Base-by-base conservation (phyloP, 1,140 invertebrate species). In the Formica selysi region DNA sequence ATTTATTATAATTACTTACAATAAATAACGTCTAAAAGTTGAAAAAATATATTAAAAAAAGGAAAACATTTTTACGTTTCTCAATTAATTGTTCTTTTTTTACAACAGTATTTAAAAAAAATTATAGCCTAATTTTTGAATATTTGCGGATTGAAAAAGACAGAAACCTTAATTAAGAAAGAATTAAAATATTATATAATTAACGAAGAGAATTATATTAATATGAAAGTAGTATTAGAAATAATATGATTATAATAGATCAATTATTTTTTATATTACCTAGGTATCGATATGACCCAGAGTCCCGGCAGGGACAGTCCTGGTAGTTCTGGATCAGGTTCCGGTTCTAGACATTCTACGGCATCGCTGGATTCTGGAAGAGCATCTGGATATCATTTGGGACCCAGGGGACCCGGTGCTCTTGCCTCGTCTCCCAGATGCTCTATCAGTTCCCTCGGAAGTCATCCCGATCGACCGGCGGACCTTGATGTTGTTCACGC, bases 351-450 rank as follows among this genome's bases (percentile, higher is more conserved):
- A n/a, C 97, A 98, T 93, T 98, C 98, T 85, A 98, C 98, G 0
- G 98, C 98, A 57, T 99, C 98, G 79, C 95, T 99, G 91, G 98
- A 99, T 95, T 98, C 98, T 90, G 98, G 98, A 6, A 96, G 98
- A 87, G 98, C 98, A 7, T 98, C 98, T 1, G 96, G 97, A 65
- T 96, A 93, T 94, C 96, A 96, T 95, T 96, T 95, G 74, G 94
- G 94, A 13, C 95, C 95, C 41, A 94, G 95, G 10, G 95, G 94
- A 76, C 93, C 95, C 32, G 95, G 95, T 73, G 93, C 94, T 36
- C 94, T 96, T 11, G 93, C 95, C 87, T 94, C 96, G 86, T 94
- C 96, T 90, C 91, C 96, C 91, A 93, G 94, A 84, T 98, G 97
- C 93, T 97, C 97, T 64, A 97, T 98, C 89, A 97, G 97, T 36